Evolutionary conservation across 2,113 vertebrate species (phyloP).

Genomic region (Forbesichthys agassizii): DNA sequence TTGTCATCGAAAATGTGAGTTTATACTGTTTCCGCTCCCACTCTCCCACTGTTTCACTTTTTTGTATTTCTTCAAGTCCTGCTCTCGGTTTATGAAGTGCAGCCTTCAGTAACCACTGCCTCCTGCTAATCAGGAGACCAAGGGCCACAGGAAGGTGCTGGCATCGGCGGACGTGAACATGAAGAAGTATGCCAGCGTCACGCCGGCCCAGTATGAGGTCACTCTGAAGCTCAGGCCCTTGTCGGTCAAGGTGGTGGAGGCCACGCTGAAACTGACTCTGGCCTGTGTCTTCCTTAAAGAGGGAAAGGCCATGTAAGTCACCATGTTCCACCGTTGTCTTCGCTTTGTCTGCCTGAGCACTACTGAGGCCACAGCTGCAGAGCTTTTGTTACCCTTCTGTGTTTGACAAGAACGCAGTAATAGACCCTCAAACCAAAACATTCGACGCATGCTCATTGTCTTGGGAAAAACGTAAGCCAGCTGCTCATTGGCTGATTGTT

Average conservation of each 20-base stretch:
- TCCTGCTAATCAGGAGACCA: slow-evolving; percentile 78
- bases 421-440: too few species aligned
- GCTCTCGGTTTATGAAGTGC: background rate
- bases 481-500: too few species aligned
- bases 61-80: background rate
- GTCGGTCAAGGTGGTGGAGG: slow-evolving; percentile 87
- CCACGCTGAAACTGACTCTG: slow-evolving; percentile 83
- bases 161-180: slow-evolving; percentile 84
- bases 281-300: slow-evolving; percentile 86
- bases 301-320: slow-evolving; percentile 89
- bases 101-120: background rate
- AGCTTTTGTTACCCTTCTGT: too few species aligned
- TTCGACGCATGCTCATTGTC: too few species aligned
- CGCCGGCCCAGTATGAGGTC: slow-evolving; percentile 75
- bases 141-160: slow-evolving; percentile 83
- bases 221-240: slow-evolving; percentile 82
- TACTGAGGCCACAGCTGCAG: too few species aligned
- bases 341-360: too few species aligned
- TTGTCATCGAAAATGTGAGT: slow-evolving; percentile 87
- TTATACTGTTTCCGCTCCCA: background rate
- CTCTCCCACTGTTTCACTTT: background rate
- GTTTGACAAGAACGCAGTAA: too few species aligned
- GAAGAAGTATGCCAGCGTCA: slow-evolving; percentile 80
- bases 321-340: background rate
- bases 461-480: too few species aligned